These are phyloP conservation scores for Ormyrus thymus DNA, from an alignment of 2,888 invertebrate species.

Conservation along the genomic window DNA sequence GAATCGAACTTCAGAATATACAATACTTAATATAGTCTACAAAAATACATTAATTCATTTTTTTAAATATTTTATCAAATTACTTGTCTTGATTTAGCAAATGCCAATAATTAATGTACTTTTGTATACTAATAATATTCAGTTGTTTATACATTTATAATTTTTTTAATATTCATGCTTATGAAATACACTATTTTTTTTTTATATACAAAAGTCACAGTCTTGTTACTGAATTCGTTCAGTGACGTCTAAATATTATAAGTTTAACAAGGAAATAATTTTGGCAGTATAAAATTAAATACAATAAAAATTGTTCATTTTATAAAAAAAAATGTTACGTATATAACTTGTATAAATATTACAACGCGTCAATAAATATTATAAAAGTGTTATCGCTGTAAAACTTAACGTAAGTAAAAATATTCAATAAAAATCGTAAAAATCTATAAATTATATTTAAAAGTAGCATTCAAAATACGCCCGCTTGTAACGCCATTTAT, in stretches of 20 bases:
- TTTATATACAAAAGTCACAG: slow-evolving; percentile 53
- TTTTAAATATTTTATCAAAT: slow-evolving; percentile 12
- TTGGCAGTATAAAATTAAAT: slow-evolving; percentile 9
- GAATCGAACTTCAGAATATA: slow-evolving; percentile 15
- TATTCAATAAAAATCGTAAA: not conserved
- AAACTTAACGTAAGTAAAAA: slow-evolving; percentile 6
- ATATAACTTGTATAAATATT: not conserved
- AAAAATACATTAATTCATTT: slow-evolving; percentile 40
- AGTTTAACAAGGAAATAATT: slow-evolving; percentile 27
- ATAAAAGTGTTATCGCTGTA: not conserved
- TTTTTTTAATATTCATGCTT: slow-evolving; percentile 22
- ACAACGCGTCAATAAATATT: slow-evolving; percentile 10
- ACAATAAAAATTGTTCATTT: not conserved
- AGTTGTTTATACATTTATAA: slow-evolving; percentile 18
- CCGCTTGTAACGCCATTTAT: too few species aligned
- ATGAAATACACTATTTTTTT: slow-evolving; percentile 26
- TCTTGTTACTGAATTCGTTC: slow-evolving; percentile 24
- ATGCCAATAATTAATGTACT: slow-evolving; percentile 3
- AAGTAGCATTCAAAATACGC: too few species aligned
- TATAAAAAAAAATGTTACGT: slow-evolving; percentile 1
- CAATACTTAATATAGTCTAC: slow-evolving; percentile 40
- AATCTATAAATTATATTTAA: not conserved
- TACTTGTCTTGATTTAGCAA: slow-evolving; percentile 11
- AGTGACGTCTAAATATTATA: slow-evolving; percentile 19
- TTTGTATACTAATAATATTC: slow-evolving; percentile 37